These are phyloP conservation scores for Silurus aristotelis DNA, from an alignment of 2,797 vertebrate species.

Conservation along the genomic window DNA sequence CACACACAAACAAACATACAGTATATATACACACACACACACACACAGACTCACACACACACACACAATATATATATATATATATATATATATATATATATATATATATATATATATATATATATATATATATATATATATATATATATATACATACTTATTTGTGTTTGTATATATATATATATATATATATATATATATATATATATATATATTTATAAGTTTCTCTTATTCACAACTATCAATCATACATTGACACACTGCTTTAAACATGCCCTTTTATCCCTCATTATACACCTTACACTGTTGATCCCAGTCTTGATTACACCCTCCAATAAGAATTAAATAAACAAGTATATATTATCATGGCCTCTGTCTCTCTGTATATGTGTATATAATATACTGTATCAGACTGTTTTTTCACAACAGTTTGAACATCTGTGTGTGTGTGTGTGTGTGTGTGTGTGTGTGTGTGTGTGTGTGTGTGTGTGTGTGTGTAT, in stretches of 20 bases:
- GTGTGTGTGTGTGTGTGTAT: conserved; percentile 21
- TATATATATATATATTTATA: neutral
- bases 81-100: no score
- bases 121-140: no score
- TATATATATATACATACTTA: no score
- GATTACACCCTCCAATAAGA: conserved; percentile 23
- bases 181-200: no score
- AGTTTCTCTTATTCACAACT: conserved; percentile 48
- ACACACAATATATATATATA: no score
- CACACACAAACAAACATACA: no score
- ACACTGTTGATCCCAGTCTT: conserved; percentile 23
- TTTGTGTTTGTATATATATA: no score
- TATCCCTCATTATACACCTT: conserved; percentile 38
- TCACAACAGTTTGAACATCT: conserved; percentile 41
- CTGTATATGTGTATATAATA: neutral
- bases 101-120: no score
- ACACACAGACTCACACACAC: no score
- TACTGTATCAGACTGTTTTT: conserved; percentile 47
- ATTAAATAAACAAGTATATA: conserved; percentile 8
- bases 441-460: conserved; percentile 26
- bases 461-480: conserved; percentile 24
- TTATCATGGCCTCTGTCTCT: neutral
- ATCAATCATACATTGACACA: conserved; percentile 20
- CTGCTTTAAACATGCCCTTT: conserved; percentile 27
- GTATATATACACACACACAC: no score